A percentile compares a stretch with the other conserved stretches of the same genome.
Evolutionary conservation across 2,797 vertebrate species (phyloP).

Genomic region (Oceanodroma leucorhoa): DNA sequence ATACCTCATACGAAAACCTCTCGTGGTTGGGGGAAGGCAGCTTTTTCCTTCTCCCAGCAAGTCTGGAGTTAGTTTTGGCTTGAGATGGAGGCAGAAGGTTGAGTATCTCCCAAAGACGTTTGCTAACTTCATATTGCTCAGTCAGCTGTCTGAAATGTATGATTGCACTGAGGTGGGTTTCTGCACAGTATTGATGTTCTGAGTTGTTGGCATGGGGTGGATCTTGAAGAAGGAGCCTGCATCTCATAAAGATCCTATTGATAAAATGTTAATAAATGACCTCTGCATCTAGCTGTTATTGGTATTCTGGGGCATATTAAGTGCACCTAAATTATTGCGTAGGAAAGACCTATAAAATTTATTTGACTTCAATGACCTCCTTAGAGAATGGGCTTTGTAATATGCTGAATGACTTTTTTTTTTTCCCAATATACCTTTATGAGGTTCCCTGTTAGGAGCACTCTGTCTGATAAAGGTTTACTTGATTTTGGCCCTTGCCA

Average conservation of each 20-base stretch:
- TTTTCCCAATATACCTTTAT: constrained; percentile 22
- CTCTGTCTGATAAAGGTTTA: constrained; percentile 41
- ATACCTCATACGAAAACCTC: constrained; percentile 24
- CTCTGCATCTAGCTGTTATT: constrained; percentile 52
- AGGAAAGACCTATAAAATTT: constrained; percentile 63
- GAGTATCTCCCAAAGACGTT: constrained; percentile 49
- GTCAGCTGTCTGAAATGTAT: constrained; percentile 40
- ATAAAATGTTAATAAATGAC: constrained; percentile 66
- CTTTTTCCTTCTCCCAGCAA: constrained; percentile 26
- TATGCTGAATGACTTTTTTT: not conserved
- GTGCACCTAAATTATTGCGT: constrained; percentile 63
- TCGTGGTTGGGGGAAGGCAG: not conserved
- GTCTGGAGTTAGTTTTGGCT: constrained; percentile 63
- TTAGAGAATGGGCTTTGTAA: constrained; percentile 48
- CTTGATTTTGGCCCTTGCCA: constrained; percentile 50
- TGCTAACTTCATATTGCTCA: not conserved
- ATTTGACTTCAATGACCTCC: constrained; percentile 65
- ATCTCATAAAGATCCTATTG: constrained; percentile 67
- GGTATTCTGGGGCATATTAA: constrained; percentile 65
- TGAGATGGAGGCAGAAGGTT: not conserved
- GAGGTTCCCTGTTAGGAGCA: constrained; percentile 50
- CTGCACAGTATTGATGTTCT: not conserved
- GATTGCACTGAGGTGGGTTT: constrained; percentile 5
- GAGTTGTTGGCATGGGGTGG: constrained; percentile 11
- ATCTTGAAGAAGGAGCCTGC: constrained; percentile 38